Evolutionary conservation across 1,140 invertebrate species (phyloP), one percentile per base, ranked within the genome.

Genomic region (Brachionus rubens): DNA sequence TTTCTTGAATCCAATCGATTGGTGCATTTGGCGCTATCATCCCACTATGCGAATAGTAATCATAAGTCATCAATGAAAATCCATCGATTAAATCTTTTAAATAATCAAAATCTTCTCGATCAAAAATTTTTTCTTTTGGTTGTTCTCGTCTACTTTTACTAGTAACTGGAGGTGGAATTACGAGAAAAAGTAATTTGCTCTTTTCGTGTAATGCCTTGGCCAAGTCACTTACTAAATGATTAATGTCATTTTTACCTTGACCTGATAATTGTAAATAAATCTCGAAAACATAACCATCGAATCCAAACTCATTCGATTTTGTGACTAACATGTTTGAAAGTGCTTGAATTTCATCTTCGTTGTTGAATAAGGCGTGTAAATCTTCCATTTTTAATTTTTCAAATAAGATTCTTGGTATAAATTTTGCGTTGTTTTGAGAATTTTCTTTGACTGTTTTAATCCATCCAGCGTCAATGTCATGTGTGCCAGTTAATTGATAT

Each of bases 51-150:
- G 84, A 91, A 26, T 93, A 94, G 84, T 89, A 96, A 83, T 97
- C 94, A 83, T 97, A 97, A 0, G 93, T 96, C 93, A 96, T 95
- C 0, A 97, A 86, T 46, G 92, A 94, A 82, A 96, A 94, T 65
- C 88, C 90, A 80, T 90, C 90, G 1, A 96, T 87, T 83, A 90
- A 86, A 30, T 90, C 87, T 79, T 89, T 88, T 12, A 96, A 86
- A 47, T 87, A 86, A 79, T 91, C 88, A 84, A 94, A 92, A 78
- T 93, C 88, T 76, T 90, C 85, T 77, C 89, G 86, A 26, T 87
- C 87, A 85, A 96, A 93, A 80, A 92, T 16, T 24, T 40, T 52
- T 14, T 76, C 56, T 26, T 75, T 54, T 24, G 52, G 4, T 10
- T 5, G 3, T 6, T 12, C 16, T 3, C 19, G 10, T 14, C 3